A percentile compares a stretch with the other conserved stretches of the same genome.
Evolutionary conservation across 2,797 vertebrate species (phyloP).

Genomic region (Enteromius argenteus): DNA sequence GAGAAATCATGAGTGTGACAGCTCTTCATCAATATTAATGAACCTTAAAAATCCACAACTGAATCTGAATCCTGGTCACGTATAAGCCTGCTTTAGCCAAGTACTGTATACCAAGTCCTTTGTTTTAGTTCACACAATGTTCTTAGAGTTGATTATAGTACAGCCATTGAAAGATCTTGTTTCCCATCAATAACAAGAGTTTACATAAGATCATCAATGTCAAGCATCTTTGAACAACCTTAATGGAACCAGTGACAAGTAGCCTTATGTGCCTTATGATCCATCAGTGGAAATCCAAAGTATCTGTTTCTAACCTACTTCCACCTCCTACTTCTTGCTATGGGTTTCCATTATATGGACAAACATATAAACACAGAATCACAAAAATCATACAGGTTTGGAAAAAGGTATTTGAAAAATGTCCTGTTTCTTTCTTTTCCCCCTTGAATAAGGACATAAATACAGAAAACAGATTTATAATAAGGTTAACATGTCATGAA

Average conservation of each 20-base stretch:
- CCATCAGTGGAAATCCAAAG: constrained; percentile 8
- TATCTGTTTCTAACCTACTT: neutral
- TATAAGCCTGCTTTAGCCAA: constrained; percentile 10
- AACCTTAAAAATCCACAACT: neutral
- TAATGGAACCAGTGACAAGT: constrained; percentile 25
- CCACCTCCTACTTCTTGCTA: no score
- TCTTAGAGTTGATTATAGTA: constrained; percentile 13
- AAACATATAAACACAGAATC: neutral
- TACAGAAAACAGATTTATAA: constrained; percentile 8
- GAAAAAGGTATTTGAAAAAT: neutral
- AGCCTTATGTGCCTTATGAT: neutral
- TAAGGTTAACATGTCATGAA: neutral
- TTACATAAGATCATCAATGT: constrained; percentile 4
- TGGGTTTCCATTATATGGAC: no score
- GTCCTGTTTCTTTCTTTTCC: neutral
- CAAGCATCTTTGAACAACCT: constrained; percentile 30
- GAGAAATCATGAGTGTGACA: constrained; percentile 23
- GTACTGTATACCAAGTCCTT: neutral
- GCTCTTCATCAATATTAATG: constrained; percentile 26
- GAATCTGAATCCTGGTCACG: constrained; percentile 11
- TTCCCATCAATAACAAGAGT: constrained; percentile 22
- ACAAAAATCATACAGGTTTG: neutral
- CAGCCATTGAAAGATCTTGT: constrained; percentile 16
- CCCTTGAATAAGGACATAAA: neutral
- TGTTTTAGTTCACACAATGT: constrained; percentile 9